A percentile compares a stretch with the other conserved stretches of the same genome.
phyloP scores from a whole-genome alignment of 2,797 vertebrate species.

The Sitta carolinensis region DNA sequence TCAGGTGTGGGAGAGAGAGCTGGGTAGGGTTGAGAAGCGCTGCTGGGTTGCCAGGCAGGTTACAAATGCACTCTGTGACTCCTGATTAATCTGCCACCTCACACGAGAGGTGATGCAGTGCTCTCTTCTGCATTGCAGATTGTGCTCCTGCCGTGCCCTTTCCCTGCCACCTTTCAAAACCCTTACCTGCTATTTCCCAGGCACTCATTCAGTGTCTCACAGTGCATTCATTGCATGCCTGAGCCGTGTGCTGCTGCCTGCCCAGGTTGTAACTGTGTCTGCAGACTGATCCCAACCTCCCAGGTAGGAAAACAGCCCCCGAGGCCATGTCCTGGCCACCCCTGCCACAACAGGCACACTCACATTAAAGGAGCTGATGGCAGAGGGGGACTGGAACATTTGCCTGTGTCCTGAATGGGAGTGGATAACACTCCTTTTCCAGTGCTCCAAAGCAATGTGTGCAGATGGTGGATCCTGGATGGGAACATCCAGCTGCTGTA shows the following conservation, averaged over 20 bases:
- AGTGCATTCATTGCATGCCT: not conserved
- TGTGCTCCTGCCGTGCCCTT: conserved; percentile 31
- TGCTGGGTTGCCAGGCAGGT: conserved; percentile 53
- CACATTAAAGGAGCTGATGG: not conserved
- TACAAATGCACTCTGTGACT: conserved; percentile 41
- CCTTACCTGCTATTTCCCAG: not conserved
- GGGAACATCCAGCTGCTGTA: not conserved
- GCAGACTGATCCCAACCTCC: not conserved
- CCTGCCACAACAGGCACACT: not conserved
- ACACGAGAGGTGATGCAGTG: conserved; percentile 34
- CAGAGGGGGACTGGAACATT: not conserved
- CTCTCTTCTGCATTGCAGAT: conserved; percentile 66
- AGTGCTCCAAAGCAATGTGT: not conserved
- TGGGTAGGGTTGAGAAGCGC: not conserved
- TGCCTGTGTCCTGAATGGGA: not conserved
- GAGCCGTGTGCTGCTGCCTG: not conserved
- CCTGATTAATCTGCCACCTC: conserved; percentile 45
- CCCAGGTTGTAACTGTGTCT: not conserved
- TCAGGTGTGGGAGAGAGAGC: not conserved
- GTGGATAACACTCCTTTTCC: not conserved
- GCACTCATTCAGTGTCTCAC: not conserved
- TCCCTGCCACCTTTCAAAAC: not conserved
- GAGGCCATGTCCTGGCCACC: not conserved
- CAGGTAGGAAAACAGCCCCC: not conserved
- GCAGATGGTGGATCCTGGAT: fast-evolving